Percentiles rank a stretch among this genome's conserved stretches.
Conservation (phyloP, 2,113 vertebrate genomes). For the Calypte anna region DNA sequence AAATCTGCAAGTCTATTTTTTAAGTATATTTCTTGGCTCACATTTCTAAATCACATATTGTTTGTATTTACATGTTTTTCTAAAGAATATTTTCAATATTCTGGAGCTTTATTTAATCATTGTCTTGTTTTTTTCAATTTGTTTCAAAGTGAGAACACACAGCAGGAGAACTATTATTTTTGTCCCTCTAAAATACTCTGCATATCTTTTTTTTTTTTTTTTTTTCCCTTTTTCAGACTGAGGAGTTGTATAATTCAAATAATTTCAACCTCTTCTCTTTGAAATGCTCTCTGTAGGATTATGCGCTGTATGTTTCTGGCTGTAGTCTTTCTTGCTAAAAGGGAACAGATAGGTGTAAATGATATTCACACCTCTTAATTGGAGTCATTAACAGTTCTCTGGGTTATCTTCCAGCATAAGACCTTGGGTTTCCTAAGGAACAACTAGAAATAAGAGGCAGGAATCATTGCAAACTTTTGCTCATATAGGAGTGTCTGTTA, state of each 20-base stretch:
- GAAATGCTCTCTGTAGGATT: conserved; percentile 50
- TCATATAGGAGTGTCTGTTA: neutral
- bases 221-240: neutral
- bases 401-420: conserved; percentile 38
- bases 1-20: conserved; percentile 58
- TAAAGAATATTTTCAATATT: conserved; percentile 55
- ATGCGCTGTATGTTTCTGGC: conserved; percentile 34
- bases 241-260: conserved; percentile 31
- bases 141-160: conserved; percentile 66
- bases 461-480: neutral
- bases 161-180: conserved; percentile 64
- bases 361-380: conserved; percentile 65
- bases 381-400: conserved; percentile 66
- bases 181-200: conserved; percentile 41
- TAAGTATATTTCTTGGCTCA: conserved; percentile 32
- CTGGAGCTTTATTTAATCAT: conserved; percentile 51
- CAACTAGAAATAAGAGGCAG: conserved; percentile 4
- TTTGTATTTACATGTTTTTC: conserved; percentile 66
- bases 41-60: conserved; percentile 57
- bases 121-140: conserved; percentile 51
- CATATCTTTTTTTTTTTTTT: neutral
- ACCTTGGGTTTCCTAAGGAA: conserved; percentile 17
- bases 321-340: conserved; percentile 54
- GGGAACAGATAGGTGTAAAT: conserved; percentile 65
- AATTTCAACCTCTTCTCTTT: conserved; percentile 51